These are phyloP conservation scores for Oscheius sp. DNA, from an alignment of 2,888 invertebrate species.

Conservation along the genomic window DNA sequence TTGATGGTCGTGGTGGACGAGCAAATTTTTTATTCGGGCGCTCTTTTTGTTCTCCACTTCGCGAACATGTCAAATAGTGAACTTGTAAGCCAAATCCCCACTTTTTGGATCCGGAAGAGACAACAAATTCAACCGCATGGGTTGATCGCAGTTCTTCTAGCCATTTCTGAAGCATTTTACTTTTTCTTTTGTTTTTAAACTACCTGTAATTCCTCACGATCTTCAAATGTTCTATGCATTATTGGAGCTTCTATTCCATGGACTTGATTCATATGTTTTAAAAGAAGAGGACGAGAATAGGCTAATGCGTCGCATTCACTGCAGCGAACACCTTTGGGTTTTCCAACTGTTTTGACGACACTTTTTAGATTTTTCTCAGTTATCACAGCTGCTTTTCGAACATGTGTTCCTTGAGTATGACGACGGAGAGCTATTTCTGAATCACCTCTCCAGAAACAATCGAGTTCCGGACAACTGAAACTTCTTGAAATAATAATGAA, in stretches of 20 bases:
- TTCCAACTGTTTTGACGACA: slow-evolving; percentile 5
- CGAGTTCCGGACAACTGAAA: slow-evolving; percentile 45
- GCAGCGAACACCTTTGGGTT: slow-evolving; percentile 40
- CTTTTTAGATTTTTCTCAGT: slow-evolving; percentile 21
- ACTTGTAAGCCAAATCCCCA: slow-evolving; percentile 52
- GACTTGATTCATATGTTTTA: slow-evolving; percentile 50
- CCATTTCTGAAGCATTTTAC: slow-evolving; percentile 33
- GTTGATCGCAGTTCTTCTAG: slow-evolving; percentile 47
- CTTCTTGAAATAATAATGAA: not conserved
- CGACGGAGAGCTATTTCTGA: slow-evolving; percentile 41
- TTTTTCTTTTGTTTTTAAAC: not conserved
- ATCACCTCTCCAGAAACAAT: slow-evolving; percentile 47
- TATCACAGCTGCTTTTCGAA: slow-evolving; percentile 9
- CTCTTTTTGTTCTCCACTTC: slow-evolving; percentile 55
- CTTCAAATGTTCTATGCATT: slow-evolving; percentile 46
- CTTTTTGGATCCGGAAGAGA: slow-evolving; percentile 53
- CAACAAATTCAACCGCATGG: slow-evolving; percentile 52
- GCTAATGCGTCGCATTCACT: slow-evolving; percentile 53
- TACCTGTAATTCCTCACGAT: slow-evolving; percentile 45
- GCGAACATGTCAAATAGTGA: slow-evolving; percentile 50
- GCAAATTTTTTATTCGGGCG: slow-evolving; percentile 53
- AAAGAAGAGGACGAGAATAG: slow-evolving; percentile 48
- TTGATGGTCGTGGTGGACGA: slow-evolving; percentile 48
- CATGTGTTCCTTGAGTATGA: slow-evolving; percentile 30
- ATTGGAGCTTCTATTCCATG: slow-evolving; percentile 52